Base-by-base conservation (phyloP, 2,888 invertebrate genomes). In the Magallana nippona region DNA sequence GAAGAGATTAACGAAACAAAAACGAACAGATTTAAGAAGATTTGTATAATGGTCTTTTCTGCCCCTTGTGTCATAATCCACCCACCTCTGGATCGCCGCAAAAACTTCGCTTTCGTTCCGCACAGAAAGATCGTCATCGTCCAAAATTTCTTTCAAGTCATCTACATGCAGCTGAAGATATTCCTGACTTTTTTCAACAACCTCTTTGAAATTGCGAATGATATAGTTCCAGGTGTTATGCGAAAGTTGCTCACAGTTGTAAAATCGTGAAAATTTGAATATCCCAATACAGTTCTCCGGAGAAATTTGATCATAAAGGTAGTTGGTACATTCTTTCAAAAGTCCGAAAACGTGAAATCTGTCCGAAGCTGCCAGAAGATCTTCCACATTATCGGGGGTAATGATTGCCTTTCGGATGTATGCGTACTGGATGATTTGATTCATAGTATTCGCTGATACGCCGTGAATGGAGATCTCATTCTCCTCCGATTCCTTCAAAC, bases 221-320 rank as follows among this genome's bases (percentile, higher is more conserved):
- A 97, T 94, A 92, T 96, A 97, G 92, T 95, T 95, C 90, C 96
- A 95, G n/a, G 97, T 96, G 89, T 96, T 96, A n/a, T 95, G 95
- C 90, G 96, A 96, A 78, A 98, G 95, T 81, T 96, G 95, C 82
- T 95, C 95, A 93, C 96, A 97, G 92, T 96, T 97, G 90, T 96
- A 96, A 86, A 96, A 96, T 89, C 96, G 96, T n/a, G 98, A 97
- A 94, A 98, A 98, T 90, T 96, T 96, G 95, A 97, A 96, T 82
- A 98, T 96, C 55, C 97, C 97, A 86, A 98, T 96, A 92, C 97
- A 97, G 93, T 98, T 98, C 89, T 96, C 96, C 0, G 97, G 96
- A 27, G 95, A 96, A 55, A 98, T 95, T 85, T 96, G 96, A 81
- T 94, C 94, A 83, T 96, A 95, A 27, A 98, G 95, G 92, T 96